Base-by-base conservation (phyloP, 2,888 invertebrate genomes). In the Sphaeridia pumilis region DNA sequence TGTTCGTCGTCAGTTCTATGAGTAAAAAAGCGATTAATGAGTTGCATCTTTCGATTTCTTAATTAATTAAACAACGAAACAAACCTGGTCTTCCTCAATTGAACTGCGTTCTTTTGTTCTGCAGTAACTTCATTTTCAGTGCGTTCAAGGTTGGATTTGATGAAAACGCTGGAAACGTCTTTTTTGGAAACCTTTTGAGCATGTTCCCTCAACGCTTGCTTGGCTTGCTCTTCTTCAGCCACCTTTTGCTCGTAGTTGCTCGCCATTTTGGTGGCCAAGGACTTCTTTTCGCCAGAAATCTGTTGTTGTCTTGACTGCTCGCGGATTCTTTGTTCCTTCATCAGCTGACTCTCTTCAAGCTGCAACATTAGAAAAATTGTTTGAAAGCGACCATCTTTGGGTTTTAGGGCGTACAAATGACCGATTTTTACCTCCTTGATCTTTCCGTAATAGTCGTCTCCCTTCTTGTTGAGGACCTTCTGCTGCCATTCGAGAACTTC, bases 261-360 rank as follows among this genome's bases (percentile, higher is more conserved):
- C 2, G 62, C 62, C 87, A 89, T 87, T 68, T 86, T 87, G 71
- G 81, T 84, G 36, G 88, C 82, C 59, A 85, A 72, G 3, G 87
- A 84, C 67, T 77, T 80, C 63, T 76, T 78, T 58, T 88, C 86
- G 4, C 88, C 87, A 51, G 88, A 87, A 66, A 87, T 82, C 27
- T 86, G 83, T 69, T 81, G 87, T 68, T 88, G 88, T 70, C 85
- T 87, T 46, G 76, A 77, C 38, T 82, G 73, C 72, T 86, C 86
- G 56, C 89, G 77, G 54, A 86, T 70, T 66, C 82, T 79, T 57
- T 82, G 79, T 70, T 89, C 89, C 69, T 87, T 88, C 20, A 82
- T 75, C 35, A 89, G 76, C 71, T 89, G 89, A 63, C 84, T 84
- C 61, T 84, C 86, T 71, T 89, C 90, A 46, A 90, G 74, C 68